These are phyloP conservation scores for Percina caprodes DNA, from an alignment of 2,113 vertebrate genomes.

Conservation along the genomic window DNA sequence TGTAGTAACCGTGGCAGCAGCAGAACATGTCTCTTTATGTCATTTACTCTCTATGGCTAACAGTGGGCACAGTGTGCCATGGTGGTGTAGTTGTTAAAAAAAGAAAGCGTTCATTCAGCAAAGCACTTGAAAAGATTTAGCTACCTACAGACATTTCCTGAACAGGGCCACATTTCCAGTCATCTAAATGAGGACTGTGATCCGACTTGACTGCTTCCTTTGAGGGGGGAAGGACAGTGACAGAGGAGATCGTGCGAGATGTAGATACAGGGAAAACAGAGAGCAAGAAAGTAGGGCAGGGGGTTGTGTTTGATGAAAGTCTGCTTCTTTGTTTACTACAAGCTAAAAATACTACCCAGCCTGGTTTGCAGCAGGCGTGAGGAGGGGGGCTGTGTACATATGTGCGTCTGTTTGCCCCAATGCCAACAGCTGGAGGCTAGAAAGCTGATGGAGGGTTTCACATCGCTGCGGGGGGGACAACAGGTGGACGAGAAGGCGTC, in stretches of 20 bases:
- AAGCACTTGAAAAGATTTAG: conserved; percentile 51
- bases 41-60: conserved; percentile 35
- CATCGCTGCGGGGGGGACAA: conserved; percentile 45
- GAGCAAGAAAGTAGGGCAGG: conserved; percentile 24
- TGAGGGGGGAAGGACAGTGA: conserved; percentile 31
- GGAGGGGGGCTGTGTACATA: conserved; percentile 20
- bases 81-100: conserved; percentile 60
- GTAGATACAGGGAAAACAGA: conserved; percentile 8
- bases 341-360: conserved; percentile 79
- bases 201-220: conserved; percentile 63
- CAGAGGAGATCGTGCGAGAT: conserved; percentile 24
- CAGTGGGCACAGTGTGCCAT: conserved; percentile 48
- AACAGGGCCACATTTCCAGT: conserved; percentile 55
- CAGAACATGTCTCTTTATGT: conserved; percentile 31
- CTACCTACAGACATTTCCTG: conserved; percentile 74
- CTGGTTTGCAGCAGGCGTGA: conserved; percentile 49
- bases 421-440: conserved; percentile 70
- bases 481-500: conserved; percentile 65
- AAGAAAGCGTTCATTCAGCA: conserved; percentile 62
- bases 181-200: conserved; percentile 63
- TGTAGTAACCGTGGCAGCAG: conserved; percentile 15
- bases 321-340: conserved; percentile 73
- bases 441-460: conserved; percentile 35
- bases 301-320: conserved; percentile 60
- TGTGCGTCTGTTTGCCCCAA: conserved; percentile 57